A percentile compares a stretch with the other conserved stretches of the same genome.
Conservation (phyloP, 2,797 vertebrate genomes). For the Poeciliopsis infans region DNA sequence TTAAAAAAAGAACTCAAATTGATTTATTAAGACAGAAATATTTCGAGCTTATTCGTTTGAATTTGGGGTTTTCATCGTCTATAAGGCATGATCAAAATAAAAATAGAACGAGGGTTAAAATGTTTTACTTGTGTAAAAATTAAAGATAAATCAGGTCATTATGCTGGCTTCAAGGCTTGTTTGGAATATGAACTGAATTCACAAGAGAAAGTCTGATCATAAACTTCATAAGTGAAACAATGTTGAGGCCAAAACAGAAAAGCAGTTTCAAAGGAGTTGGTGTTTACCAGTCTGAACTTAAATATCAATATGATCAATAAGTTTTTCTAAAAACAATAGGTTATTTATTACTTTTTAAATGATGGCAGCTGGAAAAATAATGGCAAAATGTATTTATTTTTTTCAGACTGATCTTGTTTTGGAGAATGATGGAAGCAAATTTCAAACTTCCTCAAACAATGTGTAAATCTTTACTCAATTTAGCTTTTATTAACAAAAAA, state of each 20-base stretch:
- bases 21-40: not conserved
- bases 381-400: not conserved
- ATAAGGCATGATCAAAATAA: not conserved
- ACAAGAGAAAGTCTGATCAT: not conserved
- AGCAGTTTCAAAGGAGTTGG: not conserved
- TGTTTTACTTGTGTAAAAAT: too few species aligned
- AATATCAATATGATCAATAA: not conserved
- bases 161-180: not conserved
- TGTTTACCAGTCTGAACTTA: not conserved
- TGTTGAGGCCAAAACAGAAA: not conserved
- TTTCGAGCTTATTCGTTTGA: not conserved
- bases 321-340: not conserved
- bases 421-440: not conserved
- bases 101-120: too few species aligned
- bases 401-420: not conserved
- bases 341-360: not conserved
- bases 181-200: not conserved
- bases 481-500: conserved; percentile 1
- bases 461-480: not conserved
- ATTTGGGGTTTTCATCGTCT: not conserved
- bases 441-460: not conserved
- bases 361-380: not conserved
- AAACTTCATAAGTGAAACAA: not conserved
- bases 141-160: not conserved
- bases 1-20: not conserved